Evolutionary conservation across 2,113 vertebrate species (phyloP), one percentile per base, ranked within the genome.

Genomic region (Petrocephalus zakoni): DNA sequence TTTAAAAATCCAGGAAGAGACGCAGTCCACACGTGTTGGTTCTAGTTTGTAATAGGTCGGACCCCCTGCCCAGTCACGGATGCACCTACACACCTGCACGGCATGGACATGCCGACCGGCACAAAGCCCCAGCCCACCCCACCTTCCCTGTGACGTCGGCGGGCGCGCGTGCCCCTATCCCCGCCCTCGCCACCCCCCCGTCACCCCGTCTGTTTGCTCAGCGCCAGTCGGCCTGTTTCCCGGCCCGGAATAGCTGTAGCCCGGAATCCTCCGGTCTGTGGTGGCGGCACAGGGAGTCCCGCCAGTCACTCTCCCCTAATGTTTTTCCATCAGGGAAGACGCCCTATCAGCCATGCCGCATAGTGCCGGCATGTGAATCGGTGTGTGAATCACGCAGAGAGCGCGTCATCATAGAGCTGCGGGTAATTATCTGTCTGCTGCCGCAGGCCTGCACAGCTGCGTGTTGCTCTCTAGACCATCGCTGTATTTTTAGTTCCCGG

Each of bases 291-390:
- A 78, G 58, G 68, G 42, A 52, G 94, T 92, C 92, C 90, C 91
- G 93, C 92, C 94, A 93, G 94, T 94, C 94, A 93, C 92, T 93
- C 89, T 91, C 90, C 89, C 92, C 93, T 91, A 92, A 92, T 93
- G 93, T 92, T 93, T 93, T 92, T 78, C 83, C 75, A 87, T 86
- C 34, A 11, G 10, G 72, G 72, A 78, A 78, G 13, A 8, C 72
- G 37, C 15, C 25, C n/a, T 17, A 34, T 72, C 11, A 72, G 29
- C 29, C 13, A 1, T 75, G 72, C 34, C 4, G n/a, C 46, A 75
- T 46, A 29, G 29, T 17, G 17, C 87, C 29, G 25, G 46, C 22
- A 51, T 4, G 49, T 52, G 82, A 52, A 85, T 52, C 49, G n/a
- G 46, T 19, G 25, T 52, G 49, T 85, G 82, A 84, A 84, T 84